Base-by-base conservation (phyloP, 1,140 invertebrate genomes). In the Drosophila repletoides region DNA sequence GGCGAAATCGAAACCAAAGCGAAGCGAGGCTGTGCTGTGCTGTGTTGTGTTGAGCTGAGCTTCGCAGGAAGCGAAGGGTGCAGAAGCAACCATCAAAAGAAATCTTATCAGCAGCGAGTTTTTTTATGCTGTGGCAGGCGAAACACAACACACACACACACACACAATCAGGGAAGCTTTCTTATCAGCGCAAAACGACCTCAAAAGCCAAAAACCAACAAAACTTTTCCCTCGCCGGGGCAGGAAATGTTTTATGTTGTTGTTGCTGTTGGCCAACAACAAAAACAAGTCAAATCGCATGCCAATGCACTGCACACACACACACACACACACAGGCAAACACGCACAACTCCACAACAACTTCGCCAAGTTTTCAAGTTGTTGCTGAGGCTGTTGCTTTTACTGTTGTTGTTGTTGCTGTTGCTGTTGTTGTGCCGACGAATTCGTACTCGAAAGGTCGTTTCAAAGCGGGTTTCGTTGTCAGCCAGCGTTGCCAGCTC, bases 391-490 rank as follows among this genome's bases (percentile, higher is more conserved):
- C 66, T 76, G 72, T 76, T 77, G 75, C 69, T 76, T 61, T 40
- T 73, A 33, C 48, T 69, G 17, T 48, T 73, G 38, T 53, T 69
- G 17, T 48, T 68, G 21, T 55, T 76, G 55, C 31, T 71, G 48
- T 61, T 77, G 28, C 26, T 83, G 65, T 80, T 80, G 75, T 58
- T 79, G 76, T 72, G 76, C 73, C 77, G 76, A 81, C 60, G 84
- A 88, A 88, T 83, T 88, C 87, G 87, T 88, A 89, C 87, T 89
- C 87, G 87, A 89, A 89, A 89, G 87, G 87, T 89, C 87, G 87
- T 89, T 89, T 89, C 87, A 88, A 89, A 89, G 74, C 87, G 81
- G 87, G 76, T 87, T 89, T 68, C 75, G 76, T 56, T 58, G 65
- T 56, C 56, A 69, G 87, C 64, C 56, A 69, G 87, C 63, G 79